phyloP scores from a whole-genome alignment of 92 coral and sea anemone species.

The Heliopora coerulea region DNA sequence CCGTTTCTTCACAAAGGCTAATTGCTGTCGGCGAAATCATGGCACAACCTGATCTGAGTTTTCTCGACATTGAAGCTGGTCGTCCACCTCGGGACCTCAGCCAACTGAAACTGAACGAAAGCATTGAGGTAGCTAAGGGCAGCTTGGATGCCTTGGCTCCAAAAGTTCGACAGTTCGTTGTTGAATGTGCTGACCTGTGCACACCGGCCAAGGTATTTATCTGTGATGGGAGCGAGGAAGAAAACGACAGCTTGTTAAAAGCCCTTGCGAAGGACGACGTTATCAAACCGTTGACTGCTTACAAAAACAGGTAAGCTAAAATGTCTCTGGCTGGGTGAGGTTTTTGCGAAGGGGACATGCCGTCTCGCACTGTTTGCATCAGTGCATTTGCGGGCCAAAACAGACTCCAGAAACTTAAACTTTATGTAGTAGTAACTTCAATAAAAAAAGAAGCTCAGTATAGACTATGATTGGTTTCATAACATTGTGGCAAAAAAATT shows the following conservation, averaged over 20 bases:
- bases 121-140: slow-evolving; percentile 53
- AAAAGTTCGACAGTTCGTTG: slow-evolving; percentile 69
- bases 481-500: too few relatives aligned
- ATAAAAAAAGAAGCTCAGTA: too few relatives aligned
- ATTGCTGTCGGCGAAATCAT: background rate
- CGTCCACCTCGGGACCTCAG: slow-evolving; percentile 33
- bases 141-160: slow-evolving; percentile 60
- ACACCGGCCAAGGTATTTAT: slow-evolving; percentile 69
- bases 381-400: too few relatives aligned
- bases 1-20: too few relatives aligned
- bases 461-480: too few relatives aligned
- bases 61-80: slow-evolving; percentile 36
- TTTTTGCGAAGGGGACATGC: too few relatives aligned
- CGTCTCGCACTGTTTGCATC: too few relatives aligned
- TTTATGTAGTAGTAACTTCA: too few relatives aligned
- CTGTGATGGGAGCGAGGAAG: slow-evolving; percentile 76
- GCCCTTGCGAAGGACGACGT: slow-evolving; percentile 60
- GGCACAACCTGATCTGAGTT: slow-evolving; percentile 35
- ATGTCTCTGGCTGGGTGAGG: background rate
- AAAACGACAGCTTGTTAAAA: slow-evolving; percentile 61
- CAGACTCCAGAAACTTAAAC: too few relatives aligned
- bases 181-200: slow-evolving; percentile 68
- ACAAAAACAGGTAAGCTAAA: slow-evolving; percentile 25
- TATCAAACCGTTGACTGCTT: slow-evolving; percentile 42
- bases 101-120: slow-evolving; percentile 26